phyloP scores from a whole-genome alignment of 2,888 invertebrate species.

The Morinoia aosen region DNA sequence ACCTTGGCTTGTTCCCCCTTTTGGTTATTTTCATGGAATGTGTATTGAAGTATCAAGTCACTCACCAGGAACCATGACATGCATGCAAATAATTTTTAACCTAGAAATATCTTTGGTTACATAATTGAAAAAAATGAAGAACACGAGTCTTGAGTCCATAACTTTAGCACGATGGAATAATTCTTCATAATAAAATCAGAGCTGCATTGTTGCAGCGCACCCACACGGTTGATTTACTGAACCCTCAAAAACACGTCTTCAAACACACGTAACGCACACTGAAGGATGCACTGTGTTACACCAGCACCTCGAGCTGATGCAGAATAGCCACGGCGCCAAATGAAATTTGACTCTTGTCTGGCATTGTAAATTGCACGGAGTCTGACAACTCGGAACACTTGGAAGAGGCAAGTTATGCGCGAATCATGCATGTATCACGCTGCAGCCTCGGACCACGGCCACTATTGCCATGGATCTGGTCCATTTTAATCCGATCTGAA shows the following conservation, averaged over 20 bases:
- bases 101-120: not conserved
- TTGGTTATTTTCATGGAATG: no score
- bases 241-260: not conserved
- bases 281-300: not conserved
- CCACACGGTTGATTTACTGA: not conserved
- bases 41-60: no score
- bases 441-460: slow-evolving; percentile 34
- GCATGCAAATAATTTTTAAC: no score
- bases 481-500: slow-evolving; percentile 51
- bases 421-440: slow-evolving; percentile 51
- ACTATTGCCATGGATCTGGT: slow-evolving; percentile 44
- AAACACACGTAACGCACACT: not conserved
- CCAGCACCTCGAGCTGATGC: not conserved
- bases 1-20: no score
- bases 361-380: slow-evolving; percentile 6
- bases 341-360: slow-evolving; percentile 1
- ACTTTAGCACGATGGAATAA: not conserved
- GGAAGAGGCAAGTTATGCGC: slow-evolving; percentile 44
- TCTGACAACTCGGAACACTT: slow-evolving; percentile 12
- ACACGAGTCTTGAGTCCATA: not conserved
- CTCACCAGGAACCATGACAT: no score
- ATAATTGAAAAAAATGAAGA: not conserved
- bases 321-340: not conserved
- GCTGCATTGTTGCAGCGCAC: not conserved
- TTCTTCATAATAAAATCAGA: not conserved